Evolutionary conservation across 1,140 invertebrate genomes (phyloP).

Genomic region (Wiebesia pumilae): DNA sequence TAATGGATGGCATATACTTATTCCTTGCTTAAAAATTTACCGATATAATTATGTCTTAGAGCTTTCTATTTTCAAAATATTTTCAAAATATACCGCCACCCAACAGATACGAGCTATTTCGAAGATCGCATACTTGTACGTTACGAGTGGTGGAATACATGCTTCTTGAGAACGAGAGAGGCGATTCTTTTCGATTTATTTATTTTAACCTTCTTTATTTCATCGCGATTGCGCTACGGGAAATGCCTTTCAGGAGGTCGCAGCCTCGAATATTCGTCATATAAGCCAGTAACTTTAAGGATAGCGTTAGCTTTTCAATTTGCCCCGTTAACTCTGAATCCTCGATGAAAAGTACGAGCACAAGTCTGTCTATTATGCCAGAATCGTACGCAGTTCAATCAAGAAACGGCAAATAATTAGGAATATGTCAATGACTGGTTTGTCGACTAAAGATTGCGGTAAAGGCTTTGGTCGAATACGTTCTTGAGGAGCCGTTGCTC

Average conservation of each 20-base stretch:
- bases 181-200: background rate
- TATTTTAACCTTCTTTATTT: background rate
- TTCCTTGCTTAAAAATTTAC: background rate
- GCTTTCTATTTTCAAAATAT: background rate
- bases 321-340: background rate
- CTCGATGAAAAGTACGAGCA: no score
- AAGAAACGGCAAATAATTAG: no score
- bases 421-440: no score
- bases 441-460: no score
- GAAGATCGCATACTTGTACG: background rate
- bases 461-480: no score
- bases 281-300: background rate
- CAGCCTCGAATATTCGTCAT: background rate
- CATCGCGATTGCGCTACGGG: background rate
- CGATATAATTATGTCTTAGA: background rate
- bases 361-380: no score
- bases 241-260: background rate
- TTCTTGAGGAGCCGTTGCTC: no score
- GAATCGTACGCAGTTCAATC: no score
- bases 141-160: background rate
- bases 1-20: background rate
- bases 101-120: background rate
- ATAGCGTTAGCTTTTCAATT: background rate
- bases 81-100: background rate
- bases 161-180: background rate